Evolutionary conservation across 2,113 vertebrate genomes (phyloP).

Genomic region (Pungitius pungitius): DNA sequence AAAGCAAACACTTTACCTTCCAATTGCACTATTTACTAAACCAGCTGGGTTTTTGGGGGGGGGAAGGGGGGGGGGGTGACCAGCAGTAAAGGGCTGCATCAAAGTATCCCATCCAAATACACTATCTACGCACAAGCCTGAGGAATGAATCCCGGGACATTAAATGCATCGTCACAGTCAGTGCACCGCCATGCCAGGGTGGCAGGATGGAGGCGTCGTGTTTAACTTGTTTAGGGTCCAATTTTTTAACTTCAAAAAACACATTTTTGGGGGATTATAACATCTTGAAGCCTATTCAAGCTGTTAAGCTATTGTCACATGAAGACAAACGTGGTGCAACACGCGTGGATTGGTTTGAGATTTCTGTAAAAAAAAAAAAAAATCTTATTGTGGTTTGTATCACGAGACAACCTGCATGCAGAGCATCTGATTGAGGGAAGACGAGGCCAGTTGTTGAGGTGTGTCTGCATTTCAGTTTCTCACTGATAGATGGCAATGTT

Average conservation of each 20-base stretch:
- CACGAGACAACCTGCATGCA: not conserved
- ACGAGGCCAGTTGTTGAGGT: not conserved
- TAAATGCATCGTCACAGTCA: constrained; percentile 17
- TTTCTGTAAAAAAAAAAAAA: not conserved
- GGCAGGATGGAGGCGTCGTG: not conserved
- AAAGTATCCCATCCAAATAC: constrained; percentile 54
- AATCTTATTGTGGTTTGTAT: not conserved
- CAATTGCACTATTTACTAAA: constrained; percentile 33
- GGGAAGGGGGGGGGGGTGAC: no score
- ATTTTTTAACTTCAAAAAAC: not conserved
- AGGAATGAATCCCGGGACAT: constrained; percentile 50
- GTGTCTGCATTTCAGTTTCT: constrained; percentile 50
- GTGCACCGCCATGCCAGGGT: not conserved
- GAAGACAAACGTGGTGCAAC: not conserved
- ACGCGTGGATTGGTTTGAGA: not conserved
- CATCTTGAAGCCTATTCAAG: not conserved
- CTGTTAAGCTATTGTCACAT: not conserved
- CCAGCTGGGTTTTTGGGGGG: no score
- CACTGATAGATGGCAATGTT: constrained; percentile 92
- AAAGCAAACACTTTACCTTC: constrained; percentile 9
- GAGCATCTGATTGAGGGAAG: not conserved
- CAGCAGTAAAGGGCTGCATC: no score
- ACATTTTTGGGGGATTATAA: not conserved
- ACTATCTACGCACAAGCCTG: constrained; percentile 14
- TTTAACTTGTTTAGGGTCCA: not conserved